Evolutionary conservation across 1,140 invertebrate genomes (phyloP), one percentile per base, ranked within the genome.

Genomic region (Lepidurus arcticus): DNA sequence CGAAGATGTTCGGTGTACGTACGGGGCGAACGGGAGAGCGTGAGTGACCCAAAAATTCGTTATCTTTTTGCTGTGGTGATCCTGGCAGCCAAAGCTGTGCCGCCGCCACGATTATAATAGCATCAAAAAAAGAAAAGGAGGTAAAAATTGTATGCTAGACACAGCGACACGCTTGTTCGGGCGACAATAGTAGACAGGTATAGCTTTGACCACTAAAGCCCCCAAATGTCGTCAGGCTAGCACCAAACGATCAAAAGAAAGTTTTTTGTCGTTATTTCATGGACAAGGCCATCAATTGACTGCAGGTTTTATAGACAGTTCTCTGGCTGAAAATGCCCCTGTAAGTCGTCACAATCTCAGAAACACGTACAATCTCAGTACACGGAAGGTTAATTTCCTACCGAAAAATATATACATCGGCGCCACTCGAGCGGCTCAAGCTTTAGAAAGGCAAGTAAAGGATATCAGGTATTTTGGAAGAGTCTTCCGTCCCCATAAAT

Each of bases 51-150:
- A 65, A 13, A 65, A 13, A 21, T 65, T 65, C 6, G 53, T 65
- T 65, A 65, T 65, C 53, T 65, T 65, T 65, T 65, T 65, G 53
- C 53, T 13, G 53, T 65, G 53, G 53, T 65, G 53, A 21, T 65
- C 53, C 53, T 65, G 16, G 34, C 34, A 34, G 16, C 13, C 13
- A 65, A 21, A 65, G 53, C 53, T 5, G 2, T n/a, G 53, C 53
- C 53, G 53, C 53, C 53, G 21, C 21, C 34, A 34, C 16, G 53
- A 7, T 65, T 65, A 9, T 21, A 65, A 13, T 7, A 65, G 53
- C 21, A 7, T 65, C 53, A 65, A 7, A 65, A 16, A 9, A 65
- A 65, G 13, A 34, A 4, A 34, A 65, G 13, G 53, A 13, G 53
- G 13, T 7, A 65, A 65, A 65, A 65, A 65, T 16, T 21, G n/a